phyloP scores from a whole-genome alignment of 2,797 vertebrate species.

The Hydrolagus colliei region DNA sequence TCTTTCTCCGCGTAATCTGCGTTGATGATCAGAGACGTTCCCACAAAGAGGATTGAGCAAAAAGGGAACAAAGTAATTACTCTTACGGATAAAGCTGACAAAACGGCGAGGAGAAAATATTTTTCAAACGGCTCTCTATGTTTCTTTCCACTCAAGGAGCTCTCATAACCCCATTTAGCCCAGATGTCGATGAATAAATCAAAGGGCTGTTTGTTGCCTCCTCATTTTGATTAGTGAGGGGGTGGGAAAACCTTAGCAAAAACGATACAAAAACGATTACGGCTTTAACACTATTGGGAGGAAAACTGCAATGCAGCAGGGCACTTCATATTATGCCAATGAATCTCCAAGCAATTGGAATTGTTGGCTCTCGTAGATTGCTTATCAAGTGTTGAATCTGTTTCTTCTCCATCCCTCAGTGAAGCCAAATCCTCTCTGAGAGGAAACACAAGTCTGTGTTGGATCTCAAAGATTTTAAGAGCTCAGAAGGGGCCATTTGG shows the following conservation, averaged over 20 bases:
- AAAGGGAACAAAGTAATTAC: slow-evolving; percentile 10
- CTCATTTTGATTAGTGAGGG: slow-evolving; percentile 9
- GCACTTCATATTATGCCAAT: neutral
- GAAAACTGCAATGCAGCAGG: neutral
- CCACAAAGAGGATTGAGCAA: slow-evolving; percentile 5
- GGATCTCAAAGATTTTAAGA: too few relatives aligned
- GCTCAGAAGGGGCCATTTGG: too few relatives aligned
- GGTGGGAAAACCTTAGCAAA: neutral
- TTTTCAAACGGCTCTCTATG: slow-evolving; percentile 6
- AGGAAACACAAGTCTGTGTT: neutral
- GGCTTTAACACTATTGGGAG: neutral
- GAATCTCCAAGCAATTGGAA: neutral
- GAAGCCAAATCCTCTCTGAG: neutral
- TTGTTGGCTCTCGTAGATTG: neutral
- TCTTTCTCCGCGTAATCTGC: neutral
- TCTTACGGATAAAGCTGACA: slow-evolving; percentile 14
- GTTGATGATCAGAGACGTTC: slow-evolving; percentile 4
- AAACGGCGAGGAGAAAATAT: neutral
- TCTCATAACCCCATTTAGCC: slow-evolving; percentile 2
- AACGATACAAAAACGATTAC: neutral
- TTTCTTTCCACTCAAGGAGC: neutral
- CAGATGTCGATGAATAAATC: slow-evolving; percentile 8
- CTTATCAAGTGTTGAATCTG: neutral
- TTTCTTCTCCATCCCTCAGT: neutral
- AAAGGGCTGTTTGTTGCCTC: neutral